Evolutionary conservation across 2,888 invertebrate genomes (phyloP).

Genomic region (Anodontia alba): DNA sequence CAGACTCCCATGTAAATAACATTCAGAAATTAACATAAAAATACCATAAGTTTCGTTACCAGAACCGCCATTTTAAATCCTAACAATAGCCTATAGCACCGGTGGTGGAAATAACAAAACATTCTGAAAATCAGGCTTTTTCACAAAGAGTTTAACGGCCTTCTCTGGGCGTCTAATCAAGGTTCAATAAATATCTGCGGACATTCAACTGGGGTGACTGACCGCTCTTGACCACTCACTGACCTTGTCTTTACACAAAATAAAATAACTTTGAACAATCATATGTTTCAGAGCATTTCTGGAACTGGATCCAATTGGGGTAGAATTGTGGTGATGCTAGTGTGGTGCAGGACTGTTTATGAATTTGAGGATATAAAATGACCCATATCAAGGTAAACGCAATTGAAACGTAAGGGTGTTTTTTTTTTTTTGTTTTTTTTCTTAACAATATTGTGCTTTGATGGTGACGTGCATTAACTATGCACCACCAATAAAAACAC

Average conservation of each 20-base stretch:
- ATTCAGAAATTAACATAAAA: conserved; percentile 6
- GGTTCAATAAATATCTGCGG: conserved; percentile 29
- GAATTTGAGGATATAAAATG: too few relatives aligned
- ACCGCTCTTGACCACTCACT: conserved; percentile 35
- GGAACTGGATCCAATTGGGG: neutral
- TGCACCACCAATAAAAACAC: too few relatives aligned
- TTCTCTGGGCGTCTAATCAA: neutral
- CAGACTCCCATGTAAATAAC: neutral
- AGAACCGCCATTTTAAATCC: conserved; percentile 1
- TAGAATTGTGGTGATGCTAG: neutral
- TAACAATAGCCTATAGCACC: neutral
- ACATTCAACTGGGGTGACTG: conserved; percentile 51
- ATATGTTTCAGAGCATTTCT: neutral
- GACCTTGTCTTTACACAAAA: conserved; percentile 31
- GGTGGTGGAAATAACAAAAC: neutral
- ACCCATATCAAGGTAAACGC: too few relatives aligned
- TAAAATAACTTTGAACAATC: neutral
- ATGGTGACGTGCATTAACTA: too few relatives aligned
- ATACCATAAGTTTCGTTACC: conserved; percentile 4
- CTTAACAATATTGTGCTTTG: too few relatives aligned
- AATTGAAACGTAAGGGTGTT: too few relatives aligned
- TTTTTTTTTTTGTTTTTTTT: too few relatives aligned
- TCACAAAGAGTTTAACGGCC: neutral
- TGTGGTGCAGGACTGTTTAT: too few relatives aligned
- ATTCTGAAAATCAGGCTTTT: neutral